Evolutionary conservation across 2,797 vertebrate genomes (phyloP), one percentile per base, ranked within the genome.

Genomic region (Danio jaintianensis): DNA sequence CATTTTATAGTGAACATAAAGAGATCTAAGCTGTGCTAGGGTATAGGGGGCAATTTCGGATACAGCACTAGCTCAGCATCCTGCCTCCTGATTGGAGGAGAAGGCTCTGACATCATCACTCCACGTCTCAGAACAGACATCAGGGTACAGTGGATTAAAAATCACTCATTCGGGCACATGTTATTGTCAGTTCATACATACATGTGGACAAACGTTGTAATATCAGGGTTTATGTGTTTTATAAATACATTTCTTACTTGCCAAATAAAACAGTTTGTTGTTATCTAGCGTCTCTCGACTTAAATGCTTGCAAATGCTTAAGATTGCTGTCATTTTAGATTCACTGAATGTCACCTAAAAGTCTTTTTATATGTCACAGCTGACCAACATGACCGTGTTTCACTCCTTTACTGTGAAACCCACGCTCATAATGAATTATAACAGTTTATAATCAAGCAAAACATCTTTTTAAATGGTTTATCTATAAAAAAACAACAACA

Each of bases 121-220:
- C 29, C 20, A 38, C 6, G 0, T 62, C 58, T 73, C 42, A 47
- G 53, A 55, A 45, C 12, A 68, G 15, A 13, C 42, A 67, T 22
- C 38, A 42, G 66, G 58, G 78, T 70, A 56, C 84, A 68, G 55
- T 50, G 74, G 80, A 85, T 29, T 29, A 29, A 29, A 90, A 88
- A 85, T 89, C 88, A 85, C 64, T 85, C 86, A 90, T 87, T 75
- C 80, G 86, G 90, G 90, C 91, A 93, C 92, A 93, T 91, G 89
- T 85, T 89, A 87, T 62, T 80, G 61, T 82, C 77, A 75, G 69
- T 79, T 80, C 16, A 72, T 73, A 87, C 83, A 78, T 22, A 80
- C 66, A 84, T 70, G 66, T 53, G 63, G 50, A 12, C 56, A 50
- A 52, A 10, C 62, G 50, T 76, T 81, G 52, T 70, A 70, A 78